phyloP scores from a whole-genome alignment of 2,888 invertebrate genomes.

The Caenorhabditis sp. region DNA sequence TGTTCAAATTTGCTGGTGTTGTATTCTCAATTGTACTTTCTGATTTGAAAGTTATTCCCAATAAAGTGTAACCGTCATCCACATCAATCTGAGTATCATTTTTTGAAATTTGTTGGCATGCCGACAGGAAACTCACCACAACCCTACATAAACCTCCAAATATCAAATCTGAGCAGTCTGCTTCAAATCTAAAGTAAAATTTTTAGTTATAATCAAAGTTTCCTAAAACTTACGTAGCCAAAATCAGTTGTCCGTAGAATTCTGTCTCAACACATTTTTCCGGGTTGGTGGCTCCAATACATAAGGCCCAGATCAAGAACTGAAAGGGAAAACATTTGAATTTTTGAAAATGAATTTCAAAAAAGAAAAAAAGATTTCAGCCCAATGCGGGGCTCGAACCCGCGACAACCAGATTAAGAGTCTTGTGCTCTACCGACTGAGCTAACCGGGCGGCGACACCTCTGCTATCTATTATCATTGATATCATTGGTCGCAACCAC shows the following conservation, averaged over 20 bases:
- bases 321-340: constrained; percentile 33
- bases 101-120: too few species aligned
- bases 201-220: too few species aligned
- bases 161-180: constrained; percentile 61
- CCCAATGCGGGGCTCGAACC: constrained; percentile 82
- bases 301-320: constrained; percentile 62
- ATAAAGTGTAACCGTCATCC: constrained; percentile 57
- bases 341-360: background rate
- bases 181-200: constrained; percentile 51
- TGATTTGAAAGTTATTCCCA: constrained; percentile 64
- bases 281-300: constrained; percentile 59
- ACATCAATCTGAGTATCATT: constrained; percentile 65
- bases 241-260: constrained; percentile 52
- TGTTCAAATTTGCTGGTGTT: constrained; percentile 32
- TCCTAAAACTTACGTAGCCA: constrained; percentile 42
- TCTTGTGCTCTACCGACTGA: constrained; percentile 82
- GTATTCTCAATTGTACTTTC: constrained; percentile 55
- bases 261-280: constrained; percentile 59
- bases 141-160: constrained; percentile 59
- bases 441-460: constrained; percentile 76
- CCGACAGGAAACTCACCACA: constrained; percentile 34
- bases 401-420: constrained; percentile 82
- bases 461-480: too few species aligned
- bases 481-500: too few species aligned
- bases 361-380: constrained; percentile 60